Evolutionary conservation across 2,113 vertebrate genomes (phyloP).

Genomic region (Scortum barcoo): DNA sequence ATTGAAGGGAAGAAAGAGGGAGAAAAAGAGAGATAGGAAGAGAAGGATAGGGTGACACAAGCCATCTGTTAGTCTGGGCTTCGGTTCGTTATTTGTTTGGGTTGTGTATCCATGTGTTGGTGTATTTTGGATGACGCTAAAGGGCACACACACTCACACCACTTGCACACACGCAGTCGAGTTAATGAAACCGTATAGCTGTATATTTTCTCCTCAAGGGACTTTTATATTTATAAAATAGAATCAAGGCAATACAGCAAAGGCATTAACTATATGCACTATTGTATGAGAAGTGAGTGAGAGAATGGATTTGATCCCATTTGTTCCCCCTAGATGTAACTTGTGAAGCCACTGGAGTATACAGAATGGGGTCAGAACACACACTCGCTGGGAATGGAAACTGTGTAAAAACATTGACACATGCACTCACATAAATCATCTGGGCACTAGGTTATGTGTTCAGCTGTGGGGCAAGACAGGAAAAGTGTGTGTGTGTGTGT

Average conservation of each 20-base stretch:
- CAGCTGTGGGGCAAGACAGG: constrained; percentile 65
- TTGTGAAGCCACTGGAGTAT: constrained; percentile 45
- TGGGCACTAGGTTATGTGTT: constrained; percentile 67
- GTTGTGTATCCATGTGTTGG: constrained; percentile 56
- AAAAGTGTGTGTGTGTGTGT: not conserved
- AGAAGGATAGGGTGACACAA: constrained; percentile 66
- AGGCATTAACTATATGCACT: constrained; percentile 15
- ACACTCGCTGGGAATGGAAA: constrained; percentile 52
- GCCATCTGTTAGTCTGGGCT: constrained; percentile 79
- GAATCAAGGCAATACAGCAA: not conserved
- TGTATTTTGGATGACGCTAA: constrained; percentile 58
- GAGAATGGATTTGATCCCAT: constrained; percentile 52
- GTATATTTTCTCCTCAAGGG: constrained; percentile 29
- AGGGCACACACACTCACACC: constrained; percentile 12
- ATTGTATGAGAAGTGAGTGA: constrained; percentile 33
- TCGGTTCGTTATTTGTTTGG: constrained; percentile 60
- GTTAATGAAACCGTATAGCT: constrained; percentile 36
- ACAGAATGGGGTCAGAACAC: constrained; percentile 65
- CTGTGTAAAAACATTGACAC: constrained; percentile 74
- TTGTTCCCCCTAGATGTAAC: constrained; percentile 47
- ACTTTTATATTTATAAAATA: constrained; percentile 41
- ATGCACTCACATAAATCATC: constrained; percentile 75
- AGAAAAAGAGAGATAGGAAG: constrained; percentile 53
- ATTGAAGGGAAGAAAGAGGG: constrained; percentile 48
- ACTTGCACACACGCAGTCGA: not conserved